phyloP scores from a whole-genome alignment of 2,797 vertebrate species.

The Hephaestus fuliginosus region DNA sequence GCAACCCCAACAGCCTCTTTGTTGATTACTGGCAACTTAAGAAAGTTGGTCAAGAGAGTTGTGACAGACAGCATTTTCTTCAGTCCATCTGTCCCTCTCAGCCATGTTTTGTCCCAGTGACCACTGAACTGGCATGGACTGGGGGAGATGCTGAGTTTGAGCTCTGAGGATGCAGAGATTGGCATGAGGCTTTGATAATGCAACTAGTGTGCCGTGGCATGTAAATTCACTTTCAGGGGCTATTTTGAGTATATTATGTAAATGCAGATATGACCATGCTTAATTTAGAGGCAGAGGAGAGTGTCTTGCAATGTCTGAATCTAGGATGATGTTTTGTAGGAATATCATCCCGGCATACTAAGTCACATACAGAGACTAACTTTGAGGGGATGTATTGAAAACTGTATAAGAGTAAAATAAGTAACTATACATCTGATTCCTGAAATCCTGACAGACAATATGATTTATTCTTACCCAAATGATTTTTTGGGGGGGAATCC shows the following conservation, averaged over 20 bases:
- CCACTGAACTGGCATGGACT: not conserved
- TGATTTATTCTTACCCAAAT: no score
- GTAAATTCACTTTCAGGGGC: slow-evolving; percentile 46
- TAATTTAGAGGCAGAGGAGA: slow-evolving; percentile 71
- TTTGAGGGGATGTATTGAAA: slow-evolving; percentile 1
- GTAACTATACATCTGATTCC: not conserved
- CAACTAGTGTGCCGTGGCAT: slow-evolving; percentile 31
- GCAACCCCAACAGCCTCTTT: slow-evolving; percentile 78
- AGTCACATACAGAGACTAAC: slow-evolving; percentile 16
- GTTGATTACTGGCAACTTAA: slow-evolving; percentile 86
- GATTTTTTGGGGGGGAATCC: no score
- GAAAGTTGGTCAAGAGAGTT: slow-evolving; percentile 76
- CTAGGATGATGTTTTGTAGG: slow-evolving; percentile 53
- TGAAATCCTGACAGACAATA: no score
- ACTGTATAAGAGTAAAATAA: not conserved
- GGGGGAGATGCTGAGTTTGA: not conserved
- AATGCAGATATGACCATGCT: slow-evolving; percentile 77
- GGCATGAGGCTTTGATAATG: slow-evolving; percentile 29
- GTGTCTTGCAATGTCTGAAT: slow-evolving; percentile 56
- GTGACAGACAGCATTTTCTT: slow-evolving; percentile 60
- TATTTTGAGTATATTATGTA: slow-evolving; percentile 82
- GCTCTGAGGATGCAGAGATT: not conserved
- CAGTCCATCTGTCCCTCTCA: slow-evolving; percentile 47
- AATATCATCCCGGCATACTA: slow-evolving; percentile 22
- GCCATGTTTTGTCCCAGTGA: slow-evolving; percentile 27